phyloP scores from a whole-genome alignment of 53 echinoderm and acorn worm species.

The Zoroaster sp. region DNA sequence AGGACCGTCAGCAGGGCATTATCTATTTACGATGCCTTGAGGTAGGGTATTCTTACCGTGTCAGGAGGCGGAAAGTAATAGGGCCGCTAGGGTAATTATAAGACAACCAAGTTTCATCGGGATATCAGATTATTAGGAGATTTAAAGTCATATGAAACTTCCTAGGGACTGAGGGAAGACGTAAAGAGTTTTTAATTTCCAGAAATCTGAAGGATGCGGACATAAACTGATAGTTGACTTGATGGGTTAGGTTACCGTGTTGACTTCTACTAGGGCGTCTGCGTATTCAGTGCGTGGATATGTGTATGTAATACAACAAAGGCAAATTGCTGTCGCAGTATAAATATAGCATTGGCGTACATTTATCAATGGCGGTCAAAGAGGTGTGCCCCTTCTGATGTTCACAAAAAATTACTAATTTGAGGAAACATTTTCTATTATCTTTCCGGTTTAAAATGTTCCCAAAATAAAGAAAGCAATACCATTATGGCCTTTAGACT shows the following conservation, averaged over 20 bases:
- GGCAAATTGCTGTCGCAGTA: no score
- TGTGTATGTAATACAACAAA: neutral
- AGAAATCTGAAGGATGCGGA: neutral
- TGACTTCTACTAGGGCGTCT: neutral
- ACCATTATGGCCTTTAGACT: no score
- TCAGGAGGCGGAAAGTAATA: constrained; percentile 27
- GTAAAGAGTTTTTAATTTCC: constrained; percentile 45
- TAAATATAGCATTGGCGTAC: no score
- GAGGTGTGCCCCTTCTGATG: no score
- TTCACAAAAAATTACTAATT: no score
- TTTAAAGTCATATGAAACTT: constrained; percentile 41
- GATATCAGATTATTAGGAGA: constrained; percentile 41
- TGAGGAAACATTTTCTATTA: no score
- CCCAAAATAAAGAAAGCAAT: no score
- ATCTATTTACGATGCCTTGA: neutral
- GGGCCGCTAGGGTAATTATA: constrained; percentile 57
- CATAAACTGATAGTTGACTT: neutral
- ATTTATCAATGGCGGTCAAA: no score
- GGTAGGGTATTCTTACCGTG: neutral
- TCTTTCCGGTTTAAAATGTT: no score
- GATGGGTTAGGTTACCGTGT: neutral
- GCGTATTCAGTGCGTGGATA: neutral
- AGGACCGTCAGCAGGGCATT: neutral
- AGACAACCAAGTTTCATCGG: constrained; percentile 48
- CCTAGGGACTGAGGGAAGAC: constrained; percentile 1